phyloP scores from a whole-genome alignment of 1,140 invertebrate species.

The Drosophila neocordata region DNA sequence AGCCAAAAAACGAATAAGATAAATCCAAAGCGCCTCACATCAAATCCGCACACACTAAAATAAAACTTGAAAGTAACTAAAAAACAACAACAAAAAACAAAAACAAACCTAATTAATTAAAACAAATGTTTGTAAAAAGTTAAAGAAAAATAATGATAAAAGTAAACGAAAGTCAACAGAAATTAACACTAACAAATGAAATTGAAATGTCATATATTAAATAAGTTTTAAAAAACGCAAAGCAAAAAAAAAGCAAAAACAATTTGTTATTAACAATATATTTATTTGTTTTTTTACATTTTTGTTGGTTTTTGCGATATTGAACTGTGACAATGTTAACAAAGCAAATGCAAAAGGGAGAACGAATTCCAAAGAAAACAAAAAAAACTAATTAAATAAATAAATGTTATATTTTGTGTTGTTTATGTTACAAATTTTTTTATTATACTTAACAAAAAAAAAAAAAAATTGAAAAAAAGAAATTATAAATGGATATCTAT shows the following conservation, averaged over 20 bases:
- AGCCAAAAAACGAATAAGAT: constrained; percentile 21
- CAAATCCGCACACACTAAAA: constrained; percentile 27
- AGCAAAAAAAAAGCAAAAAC: constrained; percentile 19
- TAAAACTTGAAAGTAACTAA: constrained; percentile 16
- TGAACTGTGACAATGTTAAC: constrained; percentile 66
- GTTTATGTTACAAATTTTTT: constrained; percentile 7
- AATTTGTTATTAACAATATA: constrained; percentile 2
- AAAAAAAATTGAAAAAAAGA: constrained; percentile 6
- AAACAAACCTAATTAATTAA: constrained; percentile 19
- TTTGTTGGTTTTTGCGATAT: constrained; percentile 57
- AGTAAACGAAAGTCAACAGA: constrained; percentile 20
- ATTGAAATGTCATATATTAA: constrained; percentile 18
- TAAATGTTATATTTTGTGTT: constrained; percentile 1
- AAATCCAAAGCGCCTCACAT: constrained; percentile 63
- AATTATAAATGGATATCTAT: constrained; percentile 12
- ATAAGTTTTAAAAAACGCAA: constrained; percentile 44
- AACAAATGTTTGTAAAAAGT: constrained; percentile 52
- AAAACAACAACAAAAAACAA: no score
- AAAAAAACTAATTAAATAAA: no score
- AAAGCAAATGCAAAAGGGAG: constrained; percentile 11
- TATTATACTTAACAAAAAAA: constrained; percentile 8
- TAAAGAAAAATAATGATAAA: constrained; percentile 28
- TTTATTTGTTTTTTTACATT: constrained; percentile 33
- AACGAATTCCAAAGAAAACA: not conserved
- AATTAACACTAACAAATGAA: constrained; percentile 12